A percentile compares a stretch with the other conserved stretches of the same genome.
phyloP scores from a whole-genome alignment of 1,140 invertebrate genomes.

The Musca domestica region DNA sequence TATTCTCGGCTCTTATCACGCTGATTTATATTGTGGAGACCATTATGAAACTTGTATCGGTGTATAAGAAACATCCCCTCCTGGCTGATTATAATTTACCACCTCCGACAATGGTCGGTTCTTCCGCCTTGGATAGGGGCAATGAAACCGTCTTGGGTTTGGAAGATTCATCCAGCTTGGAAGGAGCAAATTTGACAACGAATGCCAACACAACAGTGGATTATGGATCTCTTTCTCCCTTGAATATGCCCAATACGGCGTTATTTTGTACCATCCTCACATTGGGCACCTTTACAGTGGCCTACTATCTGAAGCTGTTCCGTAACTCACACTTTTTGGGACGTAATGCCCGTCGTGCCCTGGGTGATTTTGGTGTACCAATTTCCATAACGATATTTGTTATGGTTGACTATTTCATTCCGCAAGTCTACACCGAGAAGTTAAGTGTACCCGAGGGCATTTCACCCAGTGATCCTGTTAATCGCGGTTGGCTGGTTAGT shows the following conservation, averaged over 20 bases:
- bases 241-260: constrained; percentile 87
- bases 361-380: constrained; percentile 97
- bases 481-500: constrained; percentile 79
- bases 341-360: constrained; percentile 79
- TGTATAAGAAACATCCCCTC: constrained; percentile 72
- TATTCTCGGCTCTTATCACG: constrained; percentile 92
- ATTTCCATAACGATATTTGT: constrained; percentile 94
- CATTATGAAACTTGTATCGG: constrained; percentile 74
- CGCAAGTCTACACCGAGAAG: constrained; percentile 81
- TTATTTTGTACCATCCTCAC: constrained; percentile 90
- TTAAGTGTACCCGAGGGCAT: constrained; percentile 84
- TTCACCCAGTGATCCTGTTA: constrained; percentile 68
- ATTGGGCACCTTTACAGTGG: constrained; percentile 90
- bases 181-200: constrained; percentile 7
- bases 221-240: constrained; percentile 33
- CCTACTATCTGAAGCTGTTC: constrained; percentile 89
- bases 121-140: constrained; percentile 27
- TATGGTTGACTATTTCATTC: constrained; percentile 71
- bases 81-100: constrained; percentile 60
- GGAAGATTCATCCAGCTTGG: constrained; percentile 8
- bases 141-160: constrained; percentile 24
- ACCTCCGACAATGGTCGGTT: constrained; percentile 34
- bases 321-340: constrained; percentile 94
- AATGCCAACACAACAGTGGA: background rate
- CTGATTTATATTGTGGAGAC: constrained; percentile 91